phyloP scores from a whole-genome alignment of 2,797 vertebrate species.

The Clarias laeviceps region DNA sequence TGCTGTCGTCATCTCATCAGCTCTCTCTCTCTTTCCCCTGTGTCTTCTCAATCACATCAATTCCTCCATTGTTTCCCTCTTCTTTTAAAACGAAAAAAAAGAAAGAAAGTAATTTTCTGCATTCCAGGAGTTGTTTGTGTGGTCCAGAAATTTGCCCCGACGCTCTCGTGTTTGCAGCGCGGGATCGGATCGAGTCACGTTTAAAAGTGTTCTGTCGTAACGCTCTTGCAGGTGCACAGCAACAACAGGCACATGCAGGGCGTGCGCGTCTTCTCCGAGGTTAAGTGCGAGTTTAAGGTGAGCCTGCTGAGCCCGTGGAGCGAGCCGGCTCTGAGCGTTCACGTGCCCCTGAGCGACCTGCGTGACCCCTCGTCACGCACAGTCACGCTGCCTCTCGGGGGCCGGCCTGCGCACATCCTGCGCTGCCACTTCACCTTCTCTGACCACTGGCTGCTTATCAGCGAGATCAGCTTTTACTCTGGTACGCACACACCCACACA shows the following conservation, averaged over 20 bases:
- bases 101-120: not conserved
- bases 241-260: constrained; percentile 88
- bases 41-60: not conserved
- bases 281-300: constrained; percentile 84
- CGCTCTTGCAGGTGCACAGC: constrained; percentile 81
- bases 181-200: not conserved
- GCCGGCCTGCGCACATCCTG: constrained; percentile 78
- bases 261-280: constrained; percentile 83
- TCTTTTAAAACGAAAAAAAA: no score
- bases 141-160: not conserved
- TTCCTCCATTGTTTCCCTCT: not conserved
- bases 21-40: not conserved
- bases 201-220: not conserved
- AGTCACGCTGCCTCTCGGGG: constrained; percentile 79
- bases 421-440: constrained; percentile 87
- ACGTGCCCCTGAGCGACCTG: constrained; percentile 77
- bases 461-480: constrained; percentile 87
- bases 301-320: constrained; percentile 82
- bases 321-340: constrained; percentile 68
- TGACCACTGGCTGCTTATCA: constrained; percentile 88
- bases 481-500: constrained; percentile 68
- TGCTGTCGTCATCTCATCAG: constrained; percentile 16
- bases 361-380: constrained; percentile 86
- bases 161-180: not conserved
- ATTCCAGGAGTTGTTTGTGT: not conserved